Base-by-base conservation (phyloP, 2,797 vertebrate species). In the Esox lucius region DNA sequence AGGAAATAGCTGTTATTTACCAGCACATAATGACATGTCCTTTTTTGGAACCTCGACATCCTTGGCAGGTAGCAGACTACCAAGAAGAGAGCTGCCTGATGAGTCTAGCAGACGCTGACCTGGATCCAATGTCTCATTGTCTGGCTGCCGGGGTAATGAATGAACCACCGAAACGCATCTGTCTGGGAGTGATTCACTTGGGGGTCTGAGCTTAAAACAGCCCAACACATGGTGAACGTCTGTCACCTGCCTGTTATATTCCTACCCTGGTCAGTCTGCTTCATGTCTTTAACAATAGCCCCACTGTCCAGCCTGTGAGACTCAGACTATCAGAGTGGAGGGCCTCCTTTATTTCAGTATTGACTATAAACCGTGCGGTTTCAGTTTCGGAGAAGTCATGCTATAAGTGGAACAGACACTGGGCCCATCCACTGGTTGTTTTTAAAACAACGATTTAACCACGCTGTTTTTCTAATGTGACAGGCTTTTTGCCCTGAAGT, bases 151-250 rank as follows among this genome's bases (percentile, higher is more conserved):
- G 19, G 24, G 53, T 53, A 68, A 62, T 68, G 72, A 81, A 84
- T 67, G 68, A 64, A 68, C 68, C 71, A 62, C 69, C 70, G 75
- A 74, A 66, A 74, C 68, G 24, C 72, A 71, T 86, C 82, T 83
- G 81, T 84, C 79, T 84, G 71, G 0, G 65, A 83, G 84, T 91
- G 91, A 92, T 89, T 93, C 80, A 93, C 85, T 51, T 71, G 77
- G 83, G 85, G 89, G 83, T 88, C 81, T 86, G 78, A 86, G 88
- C 89, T 86, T 91, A 90, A 90, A 90, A 90, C 93, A 91, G 87
- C 88, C 87, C 91, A 94, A 93, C 89, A 93, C 84, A 85, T 81
- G 86, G 89, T 87, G 89, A 85, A 84, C 78, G 85, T 87, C 88
- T 89, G 88, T 93, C 91, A 88, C 80, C 89, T 92, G 86, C 91